These are phyloP conservation scores for Idaea dimidiata DNA, from an alignment of 2,888 invertebrate species.

Conservation along the genomic window DNA sequence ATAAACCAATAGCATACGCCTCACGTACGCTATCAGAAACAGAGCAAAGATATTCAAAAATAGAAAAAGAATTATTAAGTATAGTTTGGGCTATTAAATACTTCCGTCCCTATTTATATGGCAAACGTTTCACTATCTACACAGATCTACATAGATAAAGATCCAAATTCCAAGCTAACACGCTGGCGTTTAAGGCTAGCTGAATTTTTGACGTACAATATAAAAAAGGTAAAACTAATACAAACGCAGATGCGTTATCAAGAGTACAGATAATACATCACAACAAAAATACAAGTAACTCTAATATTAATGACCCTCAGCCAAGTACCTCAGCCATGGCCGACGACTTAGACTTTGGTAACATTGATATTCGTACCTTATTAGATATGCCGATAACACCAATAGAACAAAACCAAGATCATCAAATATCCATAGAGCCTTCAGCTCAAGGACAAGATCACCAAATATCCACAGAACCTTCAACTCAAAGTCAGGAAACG, in stretches of 20 bases:
- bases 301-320: too few relatives aligned
- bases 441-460: too few relatives aligned
- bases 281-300: constrained; percentile 9
- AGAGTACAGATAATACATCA: constrained; percentile 15
- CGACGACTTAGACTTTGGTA: too few relatives aligned
- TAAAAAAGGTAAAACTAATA: constrained; percentile 24
- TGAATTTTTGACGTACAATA: constrained; percentile 27
- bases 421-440: too few relatives aligned
- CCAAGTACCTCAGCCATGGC: too few relatives aligned
- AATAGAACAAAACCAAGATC: too few relatives aligned
- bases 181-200: constrained; percentile 28
- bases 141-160: constrained; percentile 25
- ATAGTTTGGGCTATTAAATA: constrained; percentile 39
- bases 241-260: constrained; percentile 27
- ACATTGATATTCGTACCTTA: too few relatives aligned
- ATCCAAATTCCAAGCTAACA: constrained; percentile 27
- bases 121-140: constrained; percentile 24
- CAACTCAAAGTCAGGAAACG: too few relatives aligned
- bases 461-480: too few relatives aligned
- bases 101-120: constrained; percentile 37
- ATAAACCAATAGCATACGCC: constrained; percentile 28
- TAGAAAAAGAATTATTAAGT: constrained; percentile 41
- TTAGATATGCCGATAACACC: too few relatives aligned
- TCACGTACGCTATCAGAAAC: constrained; percentile 18
- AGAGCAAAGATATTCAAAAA: constrained; percentile 30